Conservation (phyloP, 1,140 invertebrate genomes). For the Drosophila nikananu region DNA sequence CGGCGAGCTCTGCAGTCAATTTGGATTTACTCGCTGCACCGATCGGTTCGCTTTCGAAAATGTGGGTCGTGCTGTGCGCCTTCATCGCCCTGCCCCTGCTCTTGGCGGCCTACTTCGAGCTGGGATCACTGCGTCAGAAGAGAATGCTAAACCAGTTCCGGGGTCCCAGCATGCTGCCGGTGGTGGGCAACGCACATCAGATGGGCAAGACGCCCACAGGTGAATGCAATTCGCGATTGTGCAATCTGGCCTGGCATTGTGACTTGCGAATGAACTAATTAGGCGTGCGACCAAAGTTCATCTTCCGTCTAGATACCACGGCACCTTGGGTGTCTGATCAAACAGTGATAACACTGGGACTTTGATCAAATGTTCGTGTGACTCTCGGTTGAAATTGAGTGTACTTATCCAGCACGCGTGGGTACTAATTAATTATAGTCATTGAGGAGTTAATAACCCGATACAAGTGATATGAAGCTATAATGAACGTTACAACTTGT, state of each 20-base stretch:
- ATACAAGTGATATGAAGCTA: background rate
- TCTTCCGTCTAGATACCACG: constrained; percentile 35
- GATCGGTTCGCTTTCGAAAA: constrained; percentile 21
- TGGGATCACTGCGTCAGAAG: constrained; percentile 36
- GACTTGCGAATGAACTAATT: constrained; percentile 22
- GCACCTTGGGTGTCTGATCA: constrained; percentile 33
- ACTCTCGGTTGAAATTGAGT: background rate
- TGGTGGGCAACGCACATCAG: constrained; percentile 78
- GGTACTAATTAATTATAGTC: background rate
- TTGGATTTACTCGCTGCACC: background rate
- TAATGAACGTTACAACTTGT: background rate
- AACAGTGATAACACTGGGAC: constrained; percentile 3
- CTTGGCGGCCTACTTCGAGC: constrained; percentile 53
- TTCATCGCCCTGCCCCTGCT: constrained; percentile 60
- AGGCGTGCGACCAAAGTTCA: constrained; percentile 38
- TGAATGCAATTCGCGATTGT: constrained; percentile 13
- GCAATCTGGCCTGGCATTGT: constrained; percentile 6
- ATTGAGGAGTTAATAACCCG: background rate
- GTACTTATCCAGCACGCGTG: background rate
- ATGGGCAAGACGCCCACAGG: constrained; percentile 73
- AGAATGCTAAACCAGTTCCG: constrained; percentile 50
- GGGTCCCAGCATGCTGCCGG: constrained; percentile 62
- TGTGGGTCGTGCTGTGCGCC: constrained; percentile 58
- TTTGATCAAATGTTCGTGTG: constrained; percentile 3
- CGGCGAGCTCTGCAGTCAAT: background rate